Evolutionary conservation across 2,888 invertebrate species (phyloP).

Genomic region (Chironomus tentans): DNA sequence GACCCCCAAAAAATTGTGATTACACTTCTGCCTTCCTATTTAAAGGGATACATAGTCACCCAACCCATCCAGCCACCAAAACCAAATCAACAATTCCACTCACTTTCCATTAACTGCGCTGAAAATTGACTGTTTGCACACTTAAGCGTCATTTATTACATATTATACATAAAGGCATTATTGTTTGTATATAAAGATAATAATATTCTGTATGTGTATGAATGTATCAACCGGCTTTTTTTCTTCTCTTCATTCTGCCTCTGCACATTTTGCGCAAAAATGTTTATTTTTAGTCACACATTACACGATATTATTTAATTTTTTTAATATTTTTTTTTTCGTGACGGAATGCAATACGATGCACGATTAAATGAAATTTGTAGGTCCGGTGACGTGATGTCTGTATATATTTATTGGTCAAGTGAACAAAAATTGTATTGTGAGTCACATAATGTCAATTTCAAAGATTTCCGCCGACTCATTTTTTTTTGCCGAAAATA

Average conservation of each 20-base stretch:
- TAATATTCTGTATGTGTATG: not conserved
- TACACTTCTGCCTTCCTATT: too few relatives aligned
- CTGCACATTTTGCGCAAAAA: not conserved
- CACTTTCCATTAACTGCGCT: too few relatives aligned
- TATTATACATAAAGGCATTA: not conserved
- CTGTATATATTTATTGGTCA: too few relatives aligned
- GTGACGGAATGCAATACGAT: not conserved
- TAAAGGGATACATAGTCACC: too few relatives aligned
- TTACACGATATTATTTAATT: not conserved
- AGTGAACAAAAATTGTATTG: too few relatives aligned
- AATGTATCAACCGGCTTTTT: conserved; percentile 16
- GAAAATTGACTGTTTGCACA: not conserved
- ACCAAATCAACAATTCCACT: too few relatives aligned
- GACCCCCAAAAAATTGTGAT: too few relatives aligned
- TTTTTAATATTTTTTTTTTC: not conserved
- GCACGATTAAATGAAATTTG: not conserved
- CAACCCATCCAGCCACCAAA: not conserved
- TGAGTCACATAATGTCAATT: conserved; percentile 10
- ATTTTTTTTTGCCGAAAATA: not conserved
- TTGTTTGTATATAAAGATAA: not conserved
- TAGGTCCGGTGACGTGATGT: not conserved
- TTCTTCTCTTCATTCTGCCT: not conserved
- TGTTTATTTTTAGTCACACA: not conserved
- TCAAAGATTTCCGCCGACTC: not conserved
- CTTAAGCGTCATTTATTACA: not conserved